Evolutionary conservation across 1,140 invertebrate species (phyloP).

Genomic region (Musca domestica): DNA sequence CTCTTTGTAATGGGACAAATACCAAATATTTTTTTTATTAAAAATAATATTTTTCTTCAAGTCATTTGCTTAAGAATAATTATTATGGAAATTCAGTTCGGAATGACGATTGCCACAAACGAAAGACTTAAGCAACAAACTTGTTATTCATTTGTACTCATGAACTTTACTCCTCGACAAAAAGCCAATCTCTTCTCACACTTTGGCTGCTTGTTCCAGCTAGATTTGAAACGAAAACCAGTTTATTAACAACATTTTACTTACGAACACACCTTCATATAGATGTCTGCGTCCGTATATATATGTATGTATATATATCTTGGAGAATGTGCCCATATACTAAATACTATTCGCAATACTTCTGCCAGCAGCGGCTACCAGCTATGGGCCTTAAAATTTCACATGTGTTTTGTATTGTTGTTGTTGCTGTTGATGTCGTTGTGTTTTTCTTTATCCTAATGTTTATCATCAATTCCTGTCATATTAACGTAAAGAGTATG

Average conservation of each 20-base stretch:
- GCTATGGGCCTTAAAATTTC: too few species aligned
- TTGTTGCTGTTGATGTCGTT: too few species aligned
- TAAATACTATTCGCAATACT: not conserved
- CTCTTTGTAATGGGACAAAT: too few species aligned
- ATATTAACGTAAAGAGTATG: constrained; percentile 4
- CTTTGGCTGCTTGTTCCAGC: too few species aligned
- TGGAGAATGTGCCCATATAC: not conserved
- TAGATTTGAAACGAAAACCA: not conserved
- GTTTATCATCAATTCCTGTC: constrained; percentile 18
- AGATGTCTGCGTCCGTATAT: too few species aligned
- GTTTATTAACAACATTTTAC: not conserved
- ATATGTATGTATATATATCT: not conserved
- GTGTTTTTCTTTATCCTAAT: not conserved
- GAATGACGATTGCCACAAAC: not conserved
- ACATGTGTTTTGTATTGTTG: not conserved
- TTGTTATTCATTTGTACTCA: constrained; percentile 1
- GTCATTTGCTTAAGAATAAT: too few species aligned
- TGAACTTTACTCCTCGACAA: constrained; percentile 7
- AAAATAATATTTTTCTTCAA: too few species aligned
- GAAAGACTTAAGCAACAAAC: constrained; percentile 20
- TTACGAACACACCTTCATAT: not conserved
- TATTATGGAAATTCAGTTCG: too few species aligned
- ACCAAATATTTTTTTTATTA: too few species aligned
- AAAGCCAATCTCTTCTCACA: not conserved
- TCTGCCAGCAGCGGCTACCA: too few species aligned